Percentiles rank a stretch among this genome's conserved stretches.
phyloP scores from a whole-genome alignment of 2,797 vertebrate genomes.

The Sebastes matsubarae region DNA sequence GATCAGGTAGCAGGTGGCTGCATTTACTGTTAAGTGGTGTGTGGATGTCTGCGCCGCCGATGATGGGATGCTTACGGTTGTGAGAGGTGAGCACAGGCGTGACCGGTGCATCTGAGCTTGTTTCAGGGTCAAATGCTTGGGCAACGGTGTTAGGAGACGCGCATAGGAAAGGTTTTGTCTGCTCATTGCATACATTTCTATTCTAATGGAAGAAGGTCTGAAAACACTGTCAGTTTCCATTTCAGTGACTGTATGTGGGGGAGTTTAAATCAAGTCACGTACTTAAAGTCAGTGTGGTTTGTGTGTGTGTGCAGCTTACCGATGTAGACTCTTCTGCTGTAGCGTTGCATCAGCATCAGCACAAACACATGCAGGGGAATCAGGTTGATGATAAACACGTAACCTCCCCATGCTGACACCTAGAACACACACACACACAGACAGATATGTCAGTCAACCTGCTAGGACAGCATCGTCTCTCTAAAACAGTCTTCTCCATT shows the following conservation, averaged over 20 bases:
- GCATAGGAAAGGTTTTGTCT: background rate
- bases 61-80: slow-evolving; percentile 33
- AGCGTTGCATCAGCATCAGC: slow-evolving; percentile 95
- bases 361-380: slow-evolving; percentile 98
- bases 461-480: background rate
- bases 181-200: background rate
- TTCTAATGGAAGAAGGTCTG: background rate
- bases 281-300: background rate
- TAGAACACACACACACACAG: slow-evolving; percentile 70
- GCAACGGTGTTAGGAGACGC: background rate
- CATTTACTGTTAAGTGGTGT: slow-evolving; percentile 48
- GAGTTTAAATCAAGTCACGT: slow-evolving; percentile 23
- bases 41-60: slow-evolving; percentile 44
- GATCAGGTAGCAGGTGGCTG: slow-evolving; percentile 57
- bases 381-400: slow-evolving; percentile 98
- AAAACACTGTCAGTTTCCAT: background rate
- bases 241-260: background rate
- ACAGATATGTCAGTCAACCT: slow-evolving; percentile 29
- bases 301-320: slow-evolving; percentile 81
- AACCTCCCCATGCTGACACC: slow-evolving; percentile 98
- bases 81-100: slow-evolving; percentile 18
- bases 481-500: background rate
- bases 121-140: slow-evolving; percentile 46
- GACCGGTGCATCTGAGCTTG: slow-evolving; percentile 27
- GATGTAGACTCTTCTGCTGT: slow-evolving; percentile 95